Percentiles rank a stretch among this genome's conserved stretches.
phyloP scores from a whole-genome alignment of 2,797 vertebrate genomes.

The Hypotaenidia philippensis region DNA sequence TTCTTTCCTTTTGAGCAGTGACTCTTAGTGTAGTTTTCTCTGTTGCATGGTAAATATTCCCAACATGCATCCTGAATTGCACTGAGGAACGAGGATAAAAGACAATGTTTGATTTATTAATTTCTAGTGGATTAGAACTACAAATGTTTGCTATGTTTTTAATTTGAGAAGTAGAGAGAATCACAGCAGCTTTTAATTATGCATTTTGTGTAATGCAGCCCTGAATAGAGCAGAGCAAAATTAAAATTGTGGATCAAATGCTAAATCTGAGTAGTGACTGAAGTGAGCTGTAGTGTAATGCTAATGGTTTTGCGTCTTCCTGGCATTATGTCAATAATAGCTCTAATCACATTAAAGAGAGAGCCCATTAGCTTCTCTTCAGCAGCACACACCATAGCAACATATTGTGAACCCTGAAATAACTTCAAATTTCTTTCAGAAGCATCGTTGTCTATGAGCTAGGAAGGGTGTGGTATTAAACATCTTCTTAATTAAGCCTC shows the following conservation, averaged over 20 bases:
- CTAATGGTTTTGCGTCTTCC: constrained; percentile 98
- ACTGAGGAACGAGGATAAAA: constrained; percentile 80
- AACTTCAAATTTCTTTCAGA: constrained; percentile 73
- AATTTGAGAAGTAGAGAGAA: constrained; percentile 84
- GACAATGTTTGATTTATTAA: constrained; percentile 85
- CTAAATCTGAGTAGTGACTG: constrained; percentile 84
- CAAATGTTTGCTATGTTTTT: constrained; percentile 87
- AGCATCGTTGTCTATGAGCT: constrained; percentile 21
- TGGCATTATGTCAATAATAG: constrained; percentile 99
- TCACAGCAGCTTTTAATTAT: constrained; percentile 87
- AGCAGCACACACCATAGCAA: constrained; percentile 83
- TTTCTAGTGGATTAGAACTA: constrained; percentile 85
- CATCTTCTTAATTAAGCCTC: constrained; percentile 11
- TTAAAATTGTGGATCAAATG: constrained; percentile 88
- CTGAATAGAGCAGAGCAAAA: constrained; percentile 84
- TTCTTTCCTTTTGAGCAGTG: constrained; percentile 36
- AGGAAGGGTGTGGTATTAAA: constrained; percentile 46
- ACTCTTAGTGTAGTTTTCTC: constrained; percentile 44
- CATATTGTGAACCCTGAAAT: constrained; percentile 80
- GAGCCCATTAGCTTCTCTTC: constrained; percentile 97
- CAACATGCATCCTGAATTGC: constrained; percentile 74
- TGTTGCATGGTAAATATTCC: constrained; percentile 72
- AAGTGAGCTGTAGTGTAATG: constrained; percentile 87
- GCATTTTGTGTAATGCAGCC: constrained; percentile 83
- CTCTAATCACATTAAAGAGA: constrained; percentile 99